phyloP scores from a whole-genome alignment of 2,797 vertebrate species.

The Sus cebifrons region DNA sequence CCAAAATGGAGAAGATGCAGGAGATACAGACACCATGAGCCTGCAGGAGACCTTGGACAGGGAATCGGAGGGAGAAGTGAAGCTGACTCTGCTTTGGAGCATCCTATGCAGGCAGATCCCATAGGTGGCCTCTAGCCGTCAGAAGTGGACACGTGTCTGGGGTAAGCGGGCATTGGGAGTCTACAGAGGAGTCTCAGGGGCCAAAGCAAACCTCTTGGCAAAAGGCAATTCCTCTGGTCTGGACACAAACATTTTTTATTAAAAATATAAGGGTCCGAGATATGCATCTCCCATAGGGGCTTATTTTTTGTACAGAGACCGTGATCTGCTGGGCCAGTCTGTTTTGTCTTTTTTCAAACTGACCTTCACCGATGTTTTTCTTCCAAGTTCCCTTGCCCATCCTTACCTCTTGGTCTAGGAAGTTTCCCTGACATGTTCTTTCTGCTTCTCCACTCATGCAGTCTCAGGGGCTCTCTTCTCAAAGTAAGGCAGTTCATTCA shows the following conservation, averaged over 20 bases:
- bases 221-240: neutral
- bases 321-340: neutral
- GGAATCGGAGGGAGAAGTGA: neutral
- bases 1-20: neutral
- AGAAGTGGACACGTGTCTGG: neutral
- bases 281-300: neutral
- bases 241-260: neutral
- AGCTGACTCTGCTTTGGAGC: neutral
- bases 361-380: neutral
- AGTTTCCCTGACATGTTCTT: neutral
- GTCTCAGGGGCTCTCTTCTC: neutral
- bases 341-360: neutral
- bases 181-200: neutral
- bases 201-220: neutral
- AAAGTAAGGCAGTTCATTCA: neutral
- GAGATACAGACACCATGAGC: rapidly evolving
- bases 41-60: neutral
- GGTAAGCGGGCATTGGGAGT: neutral
- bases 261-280: neutral
- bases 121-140: neutral
- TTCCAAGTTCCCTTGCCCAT: rapidly evolving
- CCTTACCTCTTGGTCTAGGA: no score
- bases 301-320: neutral
- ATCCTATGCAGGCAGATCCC: neutral
- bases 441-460: neutral